Conservation (phyloP, 2,113 vertebrate species). For the Dermatemys mawii region DNA sequence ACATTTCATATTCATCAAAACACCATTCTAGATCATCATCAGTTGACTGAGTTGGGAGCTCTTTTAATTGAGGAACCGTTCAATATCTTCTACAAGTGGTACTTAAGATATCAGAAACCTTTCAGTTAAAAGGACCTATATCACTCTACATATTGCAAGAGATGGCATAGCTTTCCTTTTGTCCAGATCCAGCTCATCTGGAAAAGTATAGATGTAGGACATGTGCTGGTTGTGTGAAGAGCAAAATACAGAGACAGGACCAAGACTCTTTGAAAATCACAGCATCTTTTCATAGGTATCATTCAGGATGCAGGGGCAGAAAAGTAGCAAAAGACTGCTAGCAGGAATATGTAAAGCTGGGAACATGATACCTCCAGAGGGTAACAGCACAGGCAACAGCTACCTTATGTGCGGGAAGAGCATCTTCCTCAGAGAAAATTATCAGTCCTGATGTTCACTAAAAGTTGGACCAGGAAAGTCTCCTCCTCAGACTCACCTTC, state of each 20-base stretch:
- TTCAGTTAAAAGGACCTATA: neutral
- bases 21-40: neutral
- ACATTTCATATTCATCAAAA: neutral
- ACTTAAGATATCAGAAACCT: neutral
- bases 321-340: neutral
- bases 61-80: neutral
- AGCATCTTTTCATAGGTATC: neutral
- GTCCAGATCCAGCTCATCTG: neutral
- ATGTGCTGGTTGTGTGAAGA: conserved; percentile 3
- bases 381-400: neutral
- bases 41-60: neutral
- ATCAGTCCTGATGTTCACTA: neutral
- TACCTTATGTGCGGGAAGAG: neutral
- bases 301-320: neutral
- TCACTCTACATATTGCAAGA: neutral
- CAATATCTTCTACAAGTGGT: neutral
- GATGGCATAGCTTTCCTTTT: neutral
- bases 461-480: neutral
- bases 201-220: neutral
- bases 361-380: neutral
- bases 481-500: neutral
- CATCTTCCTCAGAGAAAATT: neutral
- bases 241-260: neutral
- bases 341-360: neutral
- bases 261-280: neutral